These are phyloP conservation scores for Lacanobia wlatinum DNA, from an alignment of 2,888 invertebrate species.

Conservation along the genomic window DNA sequence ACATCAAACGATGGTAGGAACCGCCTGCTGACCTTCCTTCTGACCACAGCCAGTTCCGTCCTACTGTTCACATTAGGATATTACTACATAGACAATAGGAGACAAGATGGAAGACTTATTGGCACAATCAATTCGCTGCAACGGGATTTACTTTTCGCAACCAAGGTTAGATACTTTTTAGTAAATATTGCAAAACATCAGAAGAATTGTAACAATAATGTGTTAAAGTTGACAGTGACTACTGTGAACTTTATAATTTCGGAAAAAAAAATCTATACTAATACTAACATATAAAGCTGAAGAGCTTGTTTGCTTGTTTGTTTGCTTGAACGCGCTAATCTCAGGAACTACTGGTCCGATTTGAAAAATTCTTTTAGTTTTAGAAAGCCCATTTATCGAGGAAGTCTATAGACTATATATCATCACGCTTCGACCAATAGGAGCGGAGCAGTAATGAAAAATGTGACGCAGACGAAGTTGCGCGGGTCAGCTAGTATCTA, in stretches of 20 bases:
- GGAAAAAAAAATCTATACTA: neutral
- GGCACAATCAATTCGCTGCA: constrained; percentile 91
- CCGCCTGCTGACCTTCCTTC: constrained; percentile 90
- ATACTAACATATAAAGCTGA: too few species aligned
- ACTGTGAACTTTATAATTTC: neutral
- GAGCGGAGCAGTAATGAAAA: too few species aligned
- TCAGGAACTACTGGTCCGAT: too few species aligned
- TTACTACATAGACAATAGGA: constrained; percentile 94
- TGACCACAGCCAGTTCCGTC: constrained; percentile 93
- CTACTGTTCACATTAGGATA: constrained; percentile 94
- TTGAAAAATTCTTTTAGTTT: too few species aligned
- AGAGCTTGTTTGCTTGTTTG: too few species aligned
- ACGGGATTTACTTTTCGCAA: constrained; percentile 87
- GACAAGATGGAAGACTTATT: constrained; percentile 93
- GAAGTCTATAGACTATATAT: too few species aligned
- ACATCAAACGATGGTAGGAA: constrained; percentile 79
- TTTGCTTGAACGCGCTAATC: too few species aligned
- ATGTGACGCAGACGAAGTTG: too few species aligned
- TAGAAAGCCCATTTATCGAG: too few species aligned
- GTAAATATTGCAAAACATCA: neutral
- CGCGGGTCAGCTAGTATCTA: too few species aligned
- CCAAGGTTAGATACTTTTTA: constrained; percentile 80
- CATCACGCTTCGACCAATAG: too few species aligned
- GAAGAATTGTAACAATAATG: neutral
- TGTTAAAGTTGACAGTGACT: neutral